Evolutionary conservation across 2,113 vertebrate genomes (phyloP), one percentile per base, ranked within the genome.

Genomic region (Chaetura pelagica): DNA sequence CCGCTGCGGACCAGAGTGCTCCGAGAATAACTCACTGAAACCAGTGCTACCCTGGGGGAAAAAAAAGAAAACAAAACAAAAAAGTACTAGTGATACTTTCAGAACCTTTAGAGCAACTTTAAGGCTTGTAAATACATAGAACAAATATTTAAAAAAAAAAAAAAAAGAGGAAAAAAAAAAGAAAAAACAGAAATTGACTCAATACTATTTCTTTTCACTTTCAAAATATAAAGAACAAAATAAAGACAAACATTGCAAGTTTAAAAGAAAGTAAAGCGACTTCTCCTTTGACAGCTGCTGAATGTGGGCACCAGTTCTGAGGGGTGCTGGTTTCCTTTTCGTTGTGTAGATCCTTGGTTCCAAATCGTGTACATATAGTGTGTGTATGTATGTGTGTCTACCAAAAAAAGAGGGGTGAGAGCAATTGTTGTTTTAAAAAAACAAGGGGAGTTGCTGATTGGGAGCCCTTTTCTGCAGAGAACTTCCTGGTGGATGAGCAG

Each of bases 121-220:
- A 99, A 99, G 98, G 98, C 99, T 99, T 99, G 99, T 99, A 99
- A 99, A 99, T 99, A 99, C 97, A 99, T 99, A 99, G 98, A 99
- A 99, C 98, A 98, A 98, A 98, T 98, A 98, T 99, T 99, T 99
- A 98, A 99, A 99, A 98, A 97, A 94, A 93, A 54, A 59, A 48
- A 48, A 96, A 94, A 87, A 81, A 49, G 21, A 49, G 38, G 94
- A 98, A 96, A 69, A 83, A 49, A 11, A 22, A 42, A 49, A 11
- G 11, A 42, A 94, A 97, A 97, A 69, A 98, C 98, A 98, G 73
- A 97, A 98, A 98, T 97, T 97, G 98, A 98, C 98, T 98, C 97
- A 83, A 89, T 98, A 96, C 96, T 98, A 98, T 98, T 98, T 98
- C 98, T 98, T 98, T 98, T 98, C 98, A 98, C 97, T 98, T 98